Conservation (phyloP, 2,888 invertebrate genomes). For the Kryphioiulus occultus region DNA sequence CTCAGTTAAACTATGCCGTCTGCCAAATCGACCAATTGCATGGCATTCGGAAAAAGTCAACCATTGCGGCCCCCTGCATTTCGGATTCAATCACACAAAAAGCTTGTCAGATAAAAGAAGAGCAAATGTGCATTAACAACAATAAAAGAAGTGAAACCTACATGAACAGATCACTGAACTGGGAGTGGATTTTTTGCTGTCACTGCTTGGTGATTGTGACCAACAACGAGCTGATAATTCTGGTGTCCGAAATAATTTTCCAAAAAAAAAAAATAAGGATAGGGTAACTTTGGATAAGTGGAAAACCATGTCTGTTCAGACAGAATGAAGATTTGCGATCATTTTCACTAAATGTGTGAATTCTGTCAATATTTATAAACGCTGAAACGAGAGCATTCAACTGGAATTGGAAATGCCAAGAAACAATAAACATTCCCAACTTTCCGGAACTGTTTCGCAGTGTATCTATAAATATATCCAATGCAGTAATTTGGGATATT, state of each 20-base stretch:
- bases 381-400: not conserved
- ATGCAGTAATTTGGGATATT: too few species aligned
- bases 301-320: not conserved
- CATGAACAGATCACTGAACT: not conserved
- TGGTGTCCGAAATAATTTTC: not conserved
- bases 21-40: conserved; percentile 15
- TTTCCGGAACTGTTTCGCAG: too few species aligned
- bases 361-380: not conserved
- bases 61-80: not conserved
- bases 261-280: not conserved
- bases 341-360: not conserved
- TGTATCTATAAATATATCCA: too few species aligned
- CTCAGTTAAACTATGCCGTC: not conserved
- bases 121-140: conserved; percentile 31
- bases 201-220: not conserved
- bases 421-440: too few species aligned
- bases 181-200: not conserved
- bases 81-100: conserved; percentile 31
- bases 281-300: not conserved
- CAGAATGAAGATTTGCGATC: not conserved
- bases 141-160: conserved; percentile 19
- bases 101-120: conserved; percentile 22
- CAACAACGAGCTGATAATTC: not conserved
- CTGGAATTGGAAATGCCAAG: not conserved
- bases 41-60: not conserved